These are phyloP conservation scores for Macrosteles quadrilineatus DNA, from an alignment of 1,140 invertebrate genomes.

Conservation along the genomic window DNA sequence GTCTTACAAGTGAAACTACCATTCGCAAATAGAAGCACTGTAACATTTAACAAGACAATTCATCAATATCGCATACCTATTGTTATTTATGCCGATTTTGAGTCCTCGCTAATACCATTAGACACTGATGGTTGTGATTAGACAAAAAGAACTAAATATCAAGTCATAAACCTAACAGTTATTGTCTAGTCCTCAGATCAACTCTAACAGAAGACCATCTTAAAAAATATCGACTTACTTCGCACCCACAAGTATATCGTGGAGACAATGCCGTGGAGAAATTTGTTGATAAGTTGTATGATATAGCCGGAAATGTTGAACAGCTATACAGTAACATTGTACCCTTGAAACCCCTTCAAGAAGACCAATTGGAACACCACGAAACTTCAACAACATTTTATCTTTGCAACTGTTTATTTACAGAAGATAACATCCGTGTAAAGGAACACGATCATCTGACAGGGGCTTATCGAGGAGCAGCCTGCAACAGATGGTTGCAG, in stretches of 20 bases:
- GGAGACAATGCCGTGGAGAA: background rate
- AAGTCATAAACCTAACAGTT: constrained; percentile 27
- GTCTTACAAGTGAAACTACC: too few relatives aligned
- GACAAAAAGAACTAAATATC: background rate
- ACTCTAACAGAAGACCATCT: background rate
- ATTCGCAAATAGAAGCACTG: too few relatives aligned
- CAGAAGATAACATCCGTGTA: background rate
- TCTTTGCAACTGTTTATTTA: constrained; percentile 14
- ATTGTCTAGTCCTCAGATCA: constrained; percentile 5
- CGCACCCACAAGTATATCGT: constrained; percentile 22
- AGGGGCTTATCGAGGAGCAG: constrained; percentile 2
- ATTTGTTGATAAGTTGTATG: constrained; percentile 11
- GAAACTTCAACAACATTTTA: background rate
- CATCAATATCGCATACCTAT: constrained; percentile 7
- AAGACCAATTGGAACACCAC: background rate
- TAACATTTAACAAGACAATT: constrained; percentile 27
- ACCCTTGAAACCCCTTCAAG: background rate
- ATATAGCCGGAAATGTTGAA: background rate
- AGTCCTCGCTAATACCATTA: constrained; percentile 7
- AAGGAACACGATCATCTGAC: constrained; percentile 25
- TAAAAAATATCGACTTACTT: constrained; percentile 16
- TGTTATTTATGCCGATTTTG: constrained; percentile 28
- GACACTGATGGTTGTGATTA: background rate
- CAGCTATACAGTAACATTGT: background rate
- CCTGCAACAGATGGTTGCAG: constrained; percentile 21